Conservation (phyloP, 2,888 invertebrate species). For the Eristalis tenax region DNA sequence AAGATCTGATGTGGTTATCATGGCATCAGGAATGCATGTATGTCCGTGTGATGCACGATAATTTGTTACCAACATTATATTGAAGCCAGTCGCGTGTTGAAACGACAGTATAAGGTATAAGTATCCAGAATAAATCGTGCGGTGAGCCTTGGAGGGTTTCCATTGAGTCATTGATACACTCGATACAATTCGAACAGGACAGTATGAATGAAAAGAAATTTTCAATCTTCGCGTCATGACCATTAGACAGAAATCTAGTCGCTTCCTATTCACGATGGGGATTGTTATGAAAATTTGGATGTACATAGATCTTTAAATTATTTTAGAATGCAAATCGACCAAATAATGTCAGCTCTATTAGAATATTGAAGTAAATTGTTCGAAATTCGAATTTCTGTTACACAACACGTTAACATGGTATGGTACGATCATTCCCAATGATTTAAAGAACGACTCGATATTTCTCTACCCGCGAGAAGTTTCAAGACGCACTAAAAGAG, state of each 20-base stretch:
- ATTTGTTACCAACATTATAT: background rate
- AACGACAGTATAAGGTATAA: background rate
- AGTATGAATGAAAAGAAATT: background rate
- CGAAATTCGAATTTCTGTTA: too few relatives aligned
- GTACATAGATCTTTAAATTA: too few relatives aligned
- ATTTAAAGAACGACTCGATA: too few relatives aligned
- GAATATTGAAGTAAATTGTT: too few relatives aligned
- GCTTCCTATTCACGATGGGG: too few relatives aligned
- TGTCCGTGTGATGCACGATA: background rate
- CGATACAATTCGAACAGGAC: background rate
- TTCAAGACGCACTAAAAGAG: too few relatives aligned
- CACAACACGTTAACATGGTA: too few relatives aligned
- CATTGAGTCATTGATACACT: background rate
- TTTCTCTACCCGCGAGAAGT: too few relatives aligned
- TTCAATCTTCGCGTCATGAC: background rate
- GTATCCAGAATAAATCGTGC: background rate
- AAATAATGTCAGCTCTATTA: too few relatives aligned
- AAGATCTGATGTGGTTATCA: background rate
- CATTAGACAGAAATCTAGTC: background rate
- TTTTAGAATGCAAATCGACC: too few relatives aligned
- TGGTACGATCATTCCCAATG: too few relatives aligned
- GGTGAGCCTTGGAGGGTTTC: background rate
- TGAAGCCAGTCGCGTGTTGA: conserved; percentile 13
- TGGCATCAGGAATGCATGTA: background rate
- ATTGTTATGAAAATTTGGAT: too few relatives aligned